Conservation (phyloP, 2,888 invertebrate species). For the Scaptomyza polygonia region DNA sequence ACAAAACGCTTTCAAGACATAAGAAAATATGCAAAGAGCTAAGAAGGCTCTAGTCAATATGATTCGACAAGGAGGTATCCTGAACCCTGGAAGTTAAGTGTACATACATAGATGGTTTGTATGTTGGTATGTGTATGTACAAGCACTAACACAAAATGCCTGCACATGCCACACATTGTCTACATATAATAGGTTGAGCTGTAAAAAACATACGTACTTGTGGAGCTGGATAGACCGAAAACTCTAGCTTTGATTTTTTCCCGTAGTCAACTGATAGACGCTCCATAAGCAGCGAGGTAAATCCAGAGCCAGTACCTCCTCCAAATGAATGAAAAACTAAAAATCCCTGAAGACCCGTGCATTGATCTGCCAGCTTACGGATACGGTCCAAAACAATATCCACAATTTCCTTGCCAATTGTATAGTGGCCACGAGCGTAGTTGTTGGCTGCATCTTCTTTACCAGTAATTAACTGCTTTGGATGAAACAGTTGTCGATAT, state of each 20-base stretch:
- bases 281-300: conserved; percentile 96
- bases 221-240: conserved; percentile 97
- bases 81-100: not conserved
- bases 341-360: conserved; percentile 94
- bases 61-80: not conserved
- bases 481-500: conserved; percentile 94
- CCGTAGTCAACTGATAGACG: conserved; percentile 96
- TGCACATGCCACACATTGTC: too few species aligned
- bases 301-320: conserved; percentile 94
- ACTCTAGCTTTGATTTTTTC: conserved; percentile 96
- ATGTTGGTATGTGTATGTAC: not conserved
- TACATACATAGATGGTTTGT: not conserved
- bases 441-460: conserved; percentile 97
- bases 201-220: conserved; percentile 86
- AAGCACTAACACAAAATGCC: too few species aligned
- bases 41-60: not conserved
- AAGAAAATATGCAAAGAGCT: not conserved
- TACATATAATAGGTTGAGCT: not conserved
- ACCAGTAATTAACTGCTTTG: conserved; percentile 95
- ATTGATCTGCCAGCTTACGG: conserved; percentile 93
- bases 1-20: not conserved
- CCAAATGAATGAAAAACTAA: conserved; percentile 97
- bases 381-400: conserved; percentile 92
- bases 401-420: conserved; percentile 95
- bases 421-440: conserved; percentile 97